Conservation (phyloP, 2,888 invertebrate species). For the Eristalis intricaria region DNA sequence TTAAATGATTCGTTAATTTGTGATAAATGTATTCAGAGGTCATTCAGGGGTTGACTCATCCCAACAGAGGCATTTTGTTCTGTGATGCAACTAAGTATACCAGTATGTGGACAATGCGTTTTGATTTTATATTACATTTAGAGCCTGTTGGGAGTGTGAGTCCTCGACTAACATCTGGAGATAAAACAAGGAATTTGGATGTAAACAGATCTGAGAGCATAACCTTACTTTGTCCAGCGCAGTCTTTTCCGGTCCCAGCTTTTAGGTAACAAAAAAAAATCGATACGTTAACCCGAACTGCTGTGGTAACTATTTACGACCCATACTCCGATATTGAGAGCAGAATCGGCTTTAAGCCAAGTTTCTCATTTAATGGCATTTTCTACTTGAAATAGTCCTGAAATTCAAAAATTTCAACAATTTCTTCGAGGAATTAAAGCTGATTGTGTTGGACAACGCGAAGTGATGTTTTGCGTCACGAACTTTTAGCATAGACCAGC, state of each 20-base stretch:
- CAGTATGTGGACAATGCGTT: background rate
- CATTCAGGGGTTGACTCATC: background rate
- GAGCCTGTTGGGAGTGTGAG: conserved; percentile 81
- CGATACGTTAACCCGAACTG: no score
- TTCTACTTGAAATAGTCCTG: no score
- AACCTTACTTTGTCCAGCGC: conserved; percentile 85
- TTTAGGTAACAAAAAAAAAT: conserved; percentile 82
- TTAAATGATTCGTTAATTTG: background rate
- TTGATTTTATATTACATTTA: conserved; percentile 55
- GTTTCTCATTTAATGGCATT: no score
- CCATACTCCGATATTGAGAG: no score
- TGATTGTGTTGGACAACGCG: no score
- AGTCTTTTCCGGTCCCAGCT: conserved; percentile 86
- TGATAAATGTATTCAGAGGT: background rate
- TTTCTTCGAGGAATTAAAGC: no score
- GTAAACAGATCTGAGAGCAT: conserved; percentile 38
- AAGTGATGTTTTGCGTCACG: no score
- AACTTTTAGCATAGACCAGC: no score
- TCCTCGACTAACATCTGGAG: conserved; percentile 87
- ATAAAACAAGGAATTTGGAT: conserved; percentile 81
- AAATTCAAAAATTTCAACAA: no score
- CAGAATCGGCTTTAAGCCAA: no score
- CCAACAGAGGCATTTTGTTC: conserved; percentile 12
- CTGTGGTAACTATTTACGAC: no score
- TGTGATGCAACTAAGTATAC: background rate